A percentile compares a stretch with the other conserved stretches of the same genome.
Conservation (phyloP, 2,113 vertebrate species). For the Sitta europaea region DNA sequence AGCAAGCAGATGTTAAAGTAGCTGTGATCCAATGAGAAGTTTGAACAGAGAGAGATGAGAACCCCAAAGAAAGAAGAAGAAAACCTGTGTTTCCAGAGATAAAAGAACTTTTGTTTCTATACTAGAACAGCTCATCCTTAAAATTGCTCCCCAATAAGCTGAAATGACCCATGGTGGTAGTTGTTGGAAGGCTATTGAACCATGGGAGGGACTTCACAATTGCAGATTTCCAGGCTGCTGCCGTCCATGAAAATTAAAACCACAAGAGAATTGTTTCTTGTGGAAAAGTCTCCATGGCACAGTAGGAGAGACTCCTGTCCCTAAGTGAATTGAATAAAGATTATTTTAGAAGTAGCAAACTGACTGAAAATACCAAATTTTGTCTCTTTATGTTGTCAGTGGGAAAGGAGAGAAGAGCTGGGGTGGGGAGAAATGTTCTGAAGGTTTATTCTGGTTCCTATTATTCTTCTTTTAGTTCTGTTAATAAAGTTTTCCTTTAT, state of each 20-base stretch:
- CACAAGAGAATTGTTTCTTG: neutral
- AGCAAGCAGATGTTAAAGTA: neutral
- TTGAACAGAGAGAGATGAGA: neutral
- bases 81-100: neutral
- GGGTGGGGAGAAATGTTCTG: neutral
- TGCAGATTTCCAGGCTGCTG: accelerated
- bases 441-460: neutral
- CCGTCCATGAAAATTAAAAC: neutral
- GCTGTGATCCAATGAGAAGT: neutral
- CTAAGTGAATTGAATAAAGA: neutral
- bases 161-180: neutral
- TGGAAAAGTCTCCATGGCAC: neutral
- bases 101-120: neutral
- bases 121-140: neutral
- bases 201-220: accelerated
- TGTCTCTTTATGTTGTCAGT: accelerated
- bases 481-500: neutral
- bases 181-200: neutral
- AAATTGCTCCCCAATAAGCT: neutral
- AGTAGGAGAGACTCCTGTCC: neutral
- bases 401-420: neutral
- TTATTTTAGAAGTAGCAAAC: neutral
- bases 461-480: neutral
- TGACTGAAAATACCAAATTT: neutral
- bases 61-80: neutral